Evolutionary conservation across 2,113 vertebrate species (phyloP), one percentile per base, ranked within the genome.

Genomic region (Geococcyx californianus): DNA sequence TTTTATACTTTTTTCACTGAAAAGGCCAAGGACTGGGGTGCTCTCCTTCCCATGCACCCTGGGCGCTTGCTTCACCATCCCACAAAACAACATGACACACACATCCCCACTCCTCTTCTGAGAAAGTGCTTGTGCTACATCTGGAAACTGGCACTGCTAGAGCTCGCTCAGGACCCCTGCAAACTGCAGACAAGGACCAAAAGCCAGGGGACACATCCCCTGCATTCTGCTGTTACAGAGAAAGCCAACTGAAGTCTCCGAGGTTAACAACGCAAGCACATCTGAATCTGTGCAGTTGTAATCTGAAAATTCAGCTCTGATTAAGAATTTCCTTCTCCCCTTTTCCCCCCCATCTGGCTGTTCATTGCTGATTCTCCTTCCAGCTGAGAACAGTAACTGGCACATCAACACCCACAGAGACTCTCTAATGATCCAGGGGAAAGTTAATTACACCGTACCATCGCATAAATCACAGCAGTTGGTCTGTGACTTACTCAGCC

Each of bases 361-460:
- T 85, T 91, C 90, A 96, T 77, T 93, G 55, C 89, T 91, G 84
- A 93, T 59, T 85, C 42, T 94, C 45, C 54, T 94, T 93, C 90
- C 93, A 97, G 73, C 81, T 83, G 89, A 93, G 91, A 91, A 89
- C 87, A 87, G 90, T 91, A 91, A 94, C 85, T 77, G 84, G 90
- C 82, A 95, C 79, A 88, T 83, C 84, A 93, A 34, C 59, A 82
- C 90, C 84, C 55, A 85, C 70, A 47, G 93, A 95, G 89, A 87
- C 70, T 70, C 87, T 87, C 38, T 95, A 95, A 93, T 76, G 90
- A 87, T 91, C 84, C 87, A 70, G 36, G 42, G 78, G 67, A 87
- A 94, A 96, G 82, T 85, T 95, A 95, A 93, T 95, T 91, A 95
- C 91, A 94, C 59, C 3, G 1, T 42, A 93, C 82, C 29, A 85